Percentiles rank a stretch among this genome's conserved stretches.
Evolutionary conservation across 2,797 vertebrate species (phyloP).

Genomic region (Mallotus villosus): DNA sequence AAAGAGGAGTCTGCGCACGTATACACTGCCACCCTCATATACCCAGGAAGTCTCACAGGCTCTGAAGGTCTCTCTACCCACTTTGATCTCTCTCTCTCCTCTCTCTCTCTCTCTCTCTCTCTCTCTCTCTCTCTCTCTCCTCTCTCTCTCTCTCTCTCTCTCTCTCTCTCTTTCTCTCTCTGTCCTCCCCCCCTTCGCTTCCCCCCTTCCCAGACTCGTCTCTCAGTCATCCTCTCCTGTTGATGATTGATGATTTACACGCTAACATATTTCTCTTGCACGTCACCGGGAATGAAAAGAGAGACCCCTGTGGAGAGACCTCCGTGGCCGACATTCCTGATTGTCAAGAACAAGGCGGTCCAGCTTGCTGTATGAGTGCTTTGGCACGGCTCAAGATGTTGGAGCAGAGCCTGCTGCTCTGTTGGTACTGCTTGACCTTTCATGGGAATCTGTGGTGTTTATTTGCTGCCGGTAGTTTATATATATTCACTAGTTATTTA

Average conservation of each 20-base stretch:
- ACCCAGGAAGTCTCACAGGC: background rate
- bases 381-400: background rate
- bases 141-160: background rate
- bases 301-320: background rate
- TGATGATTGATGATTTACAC: background rate
- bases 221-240: background rate
- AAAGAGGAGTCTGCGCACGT: background rate
- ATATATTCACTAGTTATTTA: background rate
- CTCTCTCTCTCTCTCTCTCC: slow-evolving; percentile 2
- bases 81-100: background rate
- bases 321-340: background rate
- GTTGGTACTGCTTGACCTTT: background rate
- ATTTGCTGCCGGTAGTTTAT: background rate
- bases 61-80: background rate
- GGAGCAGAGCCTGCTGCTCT: background rate
- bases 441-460: background rate
- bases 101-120: slow-evolving; percentile 1
- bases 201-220: background rate
- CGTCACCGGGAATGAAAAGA: background rate
- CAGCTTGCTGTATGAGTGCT: background rate
- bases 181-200: background rate
- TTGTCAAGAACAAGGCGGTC: background rate
- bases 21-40: background rate
- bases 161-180: background rate
- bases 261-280: background rate